These are phyloP conservation scores for Molorchus minor DNA, from an alignment of 2,888 invertebrate species.

Conservation along the genomic window DNA sequence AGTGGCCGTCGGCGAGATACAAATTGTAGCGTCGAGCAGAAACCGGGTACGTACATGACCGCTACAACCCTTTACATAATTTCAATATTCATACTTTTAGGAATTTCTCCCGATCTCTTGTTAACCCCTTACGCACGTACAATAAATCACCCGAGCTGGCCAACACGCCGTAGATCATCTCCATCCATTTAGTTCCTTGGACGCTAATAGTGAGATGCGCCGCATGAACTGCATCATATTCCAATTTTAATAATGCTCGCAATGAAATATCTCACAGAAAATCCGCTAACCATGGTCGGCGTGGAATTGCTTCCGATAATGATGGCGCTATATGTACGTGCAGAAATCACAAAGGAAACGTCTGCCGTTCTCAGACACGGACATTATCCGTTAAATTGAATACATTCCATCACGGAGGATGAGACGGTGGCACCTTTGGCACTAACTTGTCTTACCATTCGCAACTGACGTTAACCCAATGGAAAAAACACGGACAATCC, in stretches of 20 bases:
- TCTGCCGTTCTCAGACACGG: conserved; percentile 53
- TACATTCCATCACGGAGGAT: conserved; percentile 56
- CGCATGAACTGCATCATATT: background rate
- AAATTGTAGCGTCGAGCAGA: too few relatives aligned
- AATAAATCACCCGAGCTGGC: too few relatives aligned
- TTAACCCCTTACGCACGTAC: too few relatives aligned
- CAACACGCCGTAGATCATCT: too few relatives aligned
- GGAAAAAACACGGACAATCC: conserved; percentile 25
- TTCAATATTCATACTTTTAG: too few relatives aligned
- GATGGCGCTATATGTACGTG: conserved; percentile 48
- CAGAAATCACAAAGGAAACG: conserved; percentile 55
- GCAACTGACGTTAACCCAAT: conserved; percentile 20
- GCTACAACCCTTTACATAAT: too few relatives aligned
- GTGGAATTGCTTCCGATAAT: conserved; percentile 25
- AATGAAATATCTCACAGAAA: conserved; percentile 14
- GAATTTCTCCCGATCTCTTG: too few relatives aligned
- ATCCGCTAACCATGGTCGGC: conserved; percentile 8
- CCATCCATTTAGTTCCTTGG: too few relatives aligned
- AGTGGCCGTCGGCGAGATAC: too few relatives aligned
- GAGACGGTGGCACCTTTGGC: conserved; percentile 40
- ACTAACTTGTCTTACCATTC: conserved; percentile 31
- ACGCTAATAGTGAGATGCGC: background rate
- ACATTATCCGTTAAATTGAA: conserved; percentile 58
- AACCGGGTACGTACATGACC: too few relatives aligned
- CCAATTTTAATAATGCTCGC: conserved; percentile 12